These are phyloP conservation scores for Bembecia ichneumoniformis DNA, from an alignment of 2,888 invertebrate genomes.

Conservation along the genomic window DNA sequence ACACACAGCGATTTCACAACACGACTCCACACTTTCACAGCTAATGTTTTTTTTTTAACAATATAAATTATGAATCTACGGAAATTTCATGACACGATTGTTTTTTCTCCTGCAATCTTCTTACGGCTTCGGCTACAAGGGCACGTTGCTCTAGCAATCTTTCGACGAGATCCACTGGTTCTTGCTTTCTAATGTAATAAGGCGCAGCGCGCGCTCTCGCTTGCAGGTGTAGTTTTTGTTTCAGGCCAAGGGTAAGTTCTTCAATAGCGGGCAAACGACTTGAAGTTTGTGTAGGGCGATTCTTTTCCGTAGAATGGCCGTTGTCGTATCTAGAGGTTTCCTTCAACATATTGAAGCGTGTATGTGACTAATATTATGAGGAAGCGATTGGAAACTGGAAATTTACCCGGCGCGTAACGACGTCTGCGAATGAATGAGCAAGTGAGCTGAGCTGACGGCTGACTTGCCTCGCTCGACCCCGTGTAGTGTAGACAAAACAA, in stretches of 20 bases:
- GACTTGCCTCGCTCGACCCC: slow-evolving; percentile 22
- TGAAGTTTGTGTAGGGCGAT: slow-evolving; percentile 43
- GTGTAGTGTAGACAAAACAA: slow-evolving; percentile 55
- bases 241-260: slow-evolving; percentile 63
- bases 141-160: slow-evolving; percentile 62
- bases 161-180: slow-evolving; percentile 67
- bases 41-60: slow-evolving; percentile 39
- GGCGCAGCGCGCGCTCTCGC: slow-evolving; percentile 66
- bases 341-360: slow-evolving; percentile 51
- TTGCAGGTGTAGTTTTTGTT: slow-evolving; percentile 68
- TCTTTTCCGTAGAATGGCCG: slow-evolving; percentile 41
- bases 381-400: slow-evolving; percentile 37
- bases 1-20: slow-evolving; percentile 72
- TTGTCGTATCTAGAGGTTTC: slow-evolving; percentile 56
- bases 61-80: slow-evolving; percentile 65
- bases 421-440: slow-evolving; percentile 70
- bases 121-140: slow-evolving; percentile 68
- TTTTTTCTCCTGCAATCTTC: slow-evolving; percentile 66
- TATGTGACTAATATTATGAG: background rate
- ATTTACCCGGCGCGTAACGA: slow-evolving; percentile 46
- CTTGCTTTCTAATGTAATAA: slow-evolving; percentile 69
- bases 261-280: slow-evolving; percentile 62
- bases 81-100: slow-evolving; percentile 65
- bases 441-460: slow-evolving; percentile 48
- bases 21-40: slow-evolving; percentile 69